phyloP scores from a whole-genome alignment of 2,888 invertebrate species.

The Drosophila acutilabella region DNA sequence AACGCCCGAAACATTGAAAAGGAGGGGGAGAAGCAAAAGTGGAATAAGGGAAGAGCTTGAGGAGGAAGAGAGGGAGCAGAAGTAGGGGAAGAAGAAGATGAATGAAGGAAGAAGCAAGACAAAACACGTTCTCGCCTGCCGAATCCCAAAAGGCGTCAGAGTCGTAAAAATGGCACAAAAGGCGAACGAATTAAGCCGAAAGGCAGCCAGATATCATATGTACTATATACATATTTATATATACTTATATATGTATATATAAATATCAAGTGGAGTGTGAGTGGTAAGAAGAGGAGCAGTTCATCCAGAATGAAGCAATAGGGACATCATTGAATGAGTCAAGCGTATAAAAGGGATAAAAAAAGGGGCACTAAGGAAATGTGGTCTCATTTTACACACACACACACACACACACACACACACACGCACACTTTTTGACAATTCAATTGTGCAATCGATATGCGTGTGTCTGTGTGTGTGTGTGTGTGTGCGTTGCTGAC shows the following conservation, averaged over 20 bases:
- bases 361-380: conserved; percentile 57
- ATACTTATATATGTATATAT: conserved; percentile 15
- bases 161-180: conserved; percentile 71
- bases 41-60: too few relatives aligned
- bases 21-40: too few relatives aligned
- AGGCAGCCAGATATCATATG: conserved; percentile 23
- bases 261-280: conserved; percentile 1
- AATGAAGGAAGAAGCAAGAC: conserved; percentile 23
- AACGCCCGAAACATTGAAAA: background rate
- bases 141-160: conserved; percentile 53
- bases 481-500: conserved; percentile 39
- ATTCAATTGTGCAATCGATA: conserved; percentile 44
- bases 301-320: conserved; percentile 47
- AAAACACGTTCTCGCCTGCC: conserved; percentile 32
- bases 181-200: conserved; percentile 66
- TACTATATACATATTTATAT: conserved; percentile 8
- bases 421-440: conserved; percentile 31
- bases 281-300: conserved; percentile 38
- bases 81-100: background rate
- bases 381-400: conserved; percentile 69
- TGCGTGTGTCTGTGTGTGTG: conserved; percentile 1
- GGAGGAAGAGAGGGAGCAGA: too few relatives aligned
- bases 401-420: conserved; percentile 32
- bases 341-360: conserved; percentile 36
- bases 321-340: conserved; percentile 47